Evolutionary conservation across 2,113 vertebrate species (phyloP).

Genomic region (Phaethornis superciliosus): DNA sequence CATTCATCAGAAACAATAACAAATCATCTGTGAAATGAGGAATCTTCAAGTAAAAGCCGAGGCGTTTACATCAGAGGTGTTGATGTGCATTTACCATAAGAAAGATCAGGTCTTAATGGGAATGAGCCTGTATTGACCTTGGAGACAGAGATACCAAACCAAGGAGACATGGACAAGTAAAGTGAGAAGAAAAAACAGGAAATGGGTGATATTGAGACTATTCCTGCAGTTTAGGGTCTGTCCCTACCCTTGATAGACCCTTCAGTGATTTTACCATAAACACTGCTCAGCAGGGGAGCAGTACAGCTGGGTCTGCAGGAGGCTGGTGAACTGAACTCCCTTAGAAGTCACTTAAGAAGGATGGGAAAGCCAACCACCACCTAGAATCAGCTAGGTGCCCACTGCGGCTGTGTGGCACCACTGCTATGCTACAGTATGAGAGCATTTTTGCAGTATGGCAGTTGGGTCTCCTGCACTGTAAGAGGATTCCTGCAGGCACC

Average conservation of each 20-base stretch:
- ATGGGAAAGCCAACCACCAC: neutral
- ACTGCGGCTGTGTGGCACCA: neutral
- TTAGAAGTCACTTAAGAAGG: neutral
- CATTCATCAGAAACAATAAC: neutral
- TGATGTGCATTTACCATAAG: neutral
- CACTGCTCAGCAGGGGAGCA: rapidly evolving
- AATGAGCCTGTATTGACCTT: neutral
- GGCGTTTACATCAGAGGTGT: neutral
- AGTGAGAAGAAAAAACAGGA: neutral
- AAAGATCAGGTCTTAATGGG: neutral
- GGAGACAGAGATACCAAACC: neutral
- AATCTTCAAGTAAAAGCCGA: neutral
- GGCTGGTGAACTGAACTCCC: neutral
- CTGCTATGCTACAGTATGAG: rapidly evolving
- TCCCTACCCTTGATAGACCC: neutral
- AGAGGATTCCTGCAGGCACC: neutral
- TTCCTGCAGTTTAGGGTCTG: neutral
- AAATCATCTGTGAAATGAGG: neutral
- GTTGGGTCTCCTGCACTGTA: neutral
- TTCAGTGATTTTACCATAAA: neutral
- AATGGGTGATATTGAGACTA: neutral
- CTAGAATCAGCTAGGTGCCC: rapidly evolving
- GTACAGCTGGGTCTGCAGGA: neutral
- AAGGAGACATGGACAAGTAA: neutral
- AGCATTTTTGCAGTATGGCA: neutral